Evolutionary conservation across 2,113 vertebrate species (phyloP), one percentile per base, ranked within the genome.

Genomic region (Hymenochirus boettgeri): DNA sequence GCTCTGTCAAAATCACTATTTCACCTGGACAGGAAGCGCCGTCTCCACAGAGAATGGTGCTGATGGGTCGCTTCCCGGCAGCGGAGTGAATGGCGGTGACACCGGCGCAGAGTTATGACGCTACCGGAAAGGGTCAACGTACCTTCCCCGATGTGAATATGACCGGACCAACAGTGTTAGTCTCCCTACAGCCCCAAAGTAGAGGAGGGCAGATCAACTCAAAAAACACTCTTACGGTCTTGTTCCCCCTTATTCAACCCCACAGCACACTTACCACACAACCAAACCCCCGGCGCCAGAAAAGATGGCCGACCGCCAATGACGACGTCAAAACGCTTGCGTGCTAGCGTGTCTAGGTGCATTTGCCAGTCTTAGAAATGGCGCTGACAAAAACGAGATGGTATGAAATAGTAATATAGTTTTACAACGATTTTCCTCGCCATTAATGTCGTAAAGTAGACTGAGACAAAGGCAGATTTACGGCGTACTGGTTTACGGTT

Each of bases 231-330:
- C 27, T 31, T 15, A 19, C 53, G 42, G 19, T 42, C 53, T 12
- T 6, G 17, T 10, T 12, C 12, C 46, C 62, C 62, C 26, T 45
- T 57, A 31, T 17, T 22, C 15, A 15, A 15, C 53, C 42, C 53
- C 62, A 55, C 53, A 27, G 15, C 39, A 56, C 62, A 64, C 62
- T 42, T 42, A 64, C 62, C 62, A 55, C 39, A 45, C 29, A 57
- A 23, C 53, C 53, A 33, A 13, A 65, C 25, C 62, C 39, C 52
- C 35, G 62, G 62, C 42, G 62, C 62, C 42, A 65, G 62, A 65
- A 65, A 65, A 65, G 62, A 65, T 65, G 62, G 62, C 62, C 62
- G 62, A 65, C 62, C 39, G 62, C 62, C 62, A 65, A 65, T 53
- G 62, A 23, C 19, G 39, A 65, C 62, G 62, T 65, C 62, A 65